These are phyloP conservation scores for Nematostella vectensis DNA, from an alignment of 92 coral and sea anemone species.

Conservation along the genomic window DNA sequence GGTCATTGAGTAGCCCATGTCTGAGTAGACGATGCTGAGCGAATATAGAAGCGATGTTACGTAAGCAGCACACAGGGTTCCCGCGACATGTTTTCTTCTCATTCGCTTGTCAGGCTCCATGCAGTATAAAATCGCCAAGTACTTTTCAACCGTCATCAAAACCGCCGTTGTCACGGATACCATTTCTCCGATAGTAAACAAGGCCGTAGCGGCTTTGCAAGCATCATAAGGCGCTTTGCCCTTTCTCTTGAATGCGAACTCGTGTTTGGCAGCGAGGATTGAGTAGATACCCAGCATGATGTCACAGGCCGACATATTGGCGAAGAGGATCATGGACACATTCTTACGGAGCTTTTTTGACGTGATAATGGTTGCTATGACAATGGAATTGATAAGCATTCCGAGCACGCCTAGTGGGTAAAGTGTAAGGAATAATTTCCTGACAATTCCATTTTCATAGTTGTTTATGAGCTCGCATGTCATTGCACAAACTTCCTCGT, in stretches of 20 bases:
- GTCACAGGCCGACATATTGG: conserved; percentile 27
- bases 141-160: conserved; percentile 20
- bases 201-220: conserved; percentile 5
- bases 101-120: conserved; percentile 22
- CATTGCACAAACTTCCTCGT: background rate
- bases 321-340: conserved; percentile 14
- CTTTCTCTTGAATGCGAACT: background rate
- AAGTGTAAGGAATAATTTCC: conserved; percentile 1
- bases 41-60: conserved; percentile 11
- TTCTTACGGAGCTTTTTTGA: conserved; percentile 14
- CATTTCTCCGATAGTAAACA: conserved; percentile 21
- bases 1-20: conserved; percentile 10
- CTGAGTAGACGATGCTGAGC: conserved; percentile 1
- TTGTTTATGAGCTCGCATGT: background rate
- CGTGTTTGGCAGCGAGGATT: conserved; percentile 8
- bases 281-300: conserved; percentile 20
- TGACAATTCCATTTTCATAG: background rate
- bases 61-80: conserved; percentile 2
- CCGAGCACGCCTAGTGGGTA: conserved; percentile 10
- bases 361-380: conserved; percentile 4
- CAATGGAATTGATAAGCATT: conserved; percentile 2
- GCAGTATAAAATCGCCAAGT: conserved; percentile 13
- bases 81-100: conserved; percentile 5
- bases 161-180: conserved; percentile 18
- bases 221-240: background rate